Evolutionary conservation across 2,888 invertebrate genomes (phyloP).

Genomic region (Ectemnius continuus): DNA sequence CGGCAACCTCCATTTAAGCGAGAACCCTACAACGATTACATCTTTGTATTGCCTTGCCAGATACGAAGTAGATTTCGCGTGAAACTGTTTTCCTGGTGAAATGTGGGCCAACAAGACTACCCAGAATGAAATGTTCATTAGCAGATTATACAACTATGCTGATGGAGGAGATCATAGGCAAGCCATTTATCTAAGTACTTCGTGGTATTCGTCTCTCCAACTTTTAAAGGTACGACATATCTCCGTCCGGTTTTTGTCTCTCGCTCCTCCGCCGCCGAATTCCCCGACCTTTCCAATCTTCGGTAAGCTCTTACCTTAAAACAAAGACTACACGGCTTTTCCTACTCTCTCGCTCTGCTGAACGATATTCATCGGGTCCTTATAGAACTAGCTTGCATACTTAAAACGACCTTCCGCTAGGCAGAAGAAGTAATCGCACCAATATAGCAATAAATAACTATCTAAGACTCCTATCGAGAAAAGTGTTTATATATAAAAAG

Average conservation of each 20-base stretch:
- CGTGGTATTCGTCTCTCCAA: constrained; percentile 37
- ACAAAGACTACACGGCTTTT: constrained; percentile 43
- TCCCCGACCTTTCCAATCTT: constrained; percentile 1
- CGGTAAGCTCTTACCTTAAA: constrained; percentile 28
- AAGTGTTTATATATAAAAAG: constrained; percentile 60
- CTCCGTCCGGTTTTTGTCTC: constrained; percentile 19
- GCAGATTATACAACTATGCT: constrained; percentile 60
- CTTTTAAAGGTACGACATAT: constrained; percentile 6
- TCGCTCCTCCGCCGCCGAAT: constrained; percentile 20
- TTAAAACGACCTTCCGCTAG: constrained; percentile 56
- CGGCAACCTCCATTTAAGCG: constrained; percentile 44
- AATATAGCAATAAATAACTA: constrained; percentile 60
- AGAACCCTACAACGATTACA: constrained; percentile 52
- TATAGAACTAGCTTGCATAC: constrained; percentile 55
- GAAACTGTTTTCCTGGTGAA: constrained; percentile 40
- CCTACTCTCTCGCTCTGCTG: constrained; percentile 38
- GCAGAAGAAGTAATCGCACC: constrained; percentile 59
- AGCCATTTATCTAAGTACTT: constrained; percentile 64
- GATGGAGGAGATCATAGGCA: constrained; percentile 60
- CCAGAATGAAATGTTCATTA: constrained; percentile 51
- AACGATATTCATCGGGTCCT: constrained; percentile 46
- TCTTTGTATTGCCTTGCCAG: constrained; percentile 50
- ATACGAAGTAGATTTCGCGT: constrained; percentile 40
- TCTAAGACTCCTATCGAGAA: constrained; percentile 53
- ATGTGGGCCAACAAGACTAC: constrained; percentile 48